Conservation (phyloP, 2,888 invertebrate genomes). For the Nephrotoma guestfalica region DNA sequence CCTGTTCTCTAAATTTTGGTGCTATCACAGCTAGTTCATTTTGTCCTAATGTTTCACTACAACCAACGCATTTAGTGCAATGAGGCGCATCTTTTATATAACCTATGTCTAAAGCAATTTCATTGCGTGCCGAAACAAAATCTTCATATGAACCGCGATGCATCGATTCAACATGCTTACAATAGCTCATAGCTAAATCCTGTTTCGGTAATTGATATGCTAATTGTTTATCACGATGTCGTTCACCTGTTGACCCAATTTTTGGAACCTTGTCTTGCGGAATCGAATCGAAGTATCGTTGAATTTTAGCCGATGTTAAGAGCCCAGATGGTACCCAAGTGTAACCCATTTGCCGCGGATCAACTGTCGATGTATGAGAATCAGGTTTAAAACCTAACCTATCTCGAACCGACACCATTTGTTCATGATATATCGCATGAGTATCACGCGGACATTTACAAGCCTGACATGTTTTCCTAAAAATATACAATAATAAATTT, state of each 20-base stretch:
- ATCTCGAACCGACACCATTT: constrained; percentile 64
- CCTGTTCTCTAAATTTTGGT: constrained; percentile 59
- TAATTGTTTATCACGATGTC: constrained; percentile 65
- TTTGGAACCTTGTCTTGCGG: constrained; percentile 66
- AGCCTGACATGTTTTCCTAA: constrained; percentile 82
- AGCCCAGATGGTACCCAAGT: constrained; percentile 46
- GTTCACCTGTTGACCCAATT: constrained; percentile 63
- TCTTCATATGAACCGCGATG: constrained; percentile 78
- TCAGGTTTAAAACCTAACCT: constrained; percentile 49
- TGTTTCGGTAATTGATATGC: constrained; percentile 86
- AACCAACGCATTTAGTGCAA: constrained; percentile 61
- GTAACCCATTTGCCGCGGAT: constrained; percentile 50
- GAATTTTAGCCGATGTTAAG: constrained; percentile 43
- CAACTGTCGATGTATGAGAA: constrained; percentile 38
- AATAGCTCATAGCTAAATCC: constrained; percentile 80
- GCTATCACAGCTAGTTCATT: constrained; percentile 77
- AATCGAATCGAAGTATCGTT: constrained; percentile 83
- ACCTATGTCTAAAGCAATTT: constrained; percentile 89
- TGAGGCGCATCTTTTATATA: constrained; percentile 46
- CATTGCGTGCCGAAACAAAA: constrained; percentile 87
- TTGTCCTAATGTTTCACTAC: constrained; percentile 60
- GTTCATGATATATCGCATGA: constrained; percentile 82
- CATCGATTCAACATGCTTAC: constrained; percentile 66
- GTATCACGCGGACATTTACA: constrained; percentile 84
- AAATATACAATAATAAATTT: constrained; percentile 22